Evolutionary conservation across 2,797 vertebrate genomes (phyloP), one percentile per base, ranked within the genome.

Genomic region (Craterocephalus amniculus): DNA sequence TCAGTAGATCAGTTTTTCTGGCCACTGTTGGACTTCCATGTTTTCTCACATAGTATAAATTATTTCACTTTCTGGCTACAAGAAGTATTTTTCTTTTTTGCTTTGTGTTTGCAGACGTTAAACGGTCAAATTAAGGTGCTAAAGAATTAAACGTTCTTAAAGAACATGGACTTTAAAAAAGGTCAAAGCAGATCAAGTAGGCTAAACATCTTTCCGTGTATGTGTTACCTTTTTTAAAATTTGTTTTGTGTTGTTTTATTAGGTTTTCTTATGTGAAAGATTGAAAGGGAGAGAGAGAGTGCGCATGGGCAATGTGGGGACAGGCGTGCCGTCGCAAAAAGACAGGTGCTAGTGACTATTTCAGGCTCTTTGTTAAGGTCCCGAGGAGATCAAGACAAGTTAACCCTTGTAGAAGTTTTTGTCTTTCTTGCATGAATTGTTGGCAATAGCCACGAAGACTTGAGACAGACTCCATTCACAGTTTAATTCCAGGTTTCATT

Each of bases 321-420:
- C 96, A 97, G 96, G 96, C 96, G 96, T 95, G 91, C 86, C 88
- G 83, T 95, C 90, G 89, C 91, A 91, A 95, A 93, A 95, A 95
- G 95, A 95, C 96, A 97, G 96, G 95, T 96, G 96, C 94, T 93
- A 78, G 87, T 81, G 92, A 91, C 93, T 95, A 94, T 91, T 92
- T 92, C 74, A 72, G 87, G 90, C 86, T 87, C 84, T 82, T 91
- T 92, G 89, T 90, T 87, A 86, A 79, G 81, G 75, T 89, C 82
- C 80, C 32, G 72, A 63, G 69, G 79, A 78, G 74, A 83, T 86
- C 68, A 73, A 83, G 80, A 85, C 71, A 73, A 78, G 63, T 59
- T 54, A 72, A 45, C 54, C 52, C 66, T 67, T 78, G 60, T 59
- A 84, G 76, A 85, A 83, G 58, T 67, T 72, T 83, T 81, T 76